phyloP scores from a whole-genome alignment of 2,888 invertebrate genomes.

The Drosophila multiciliata region DNA sequence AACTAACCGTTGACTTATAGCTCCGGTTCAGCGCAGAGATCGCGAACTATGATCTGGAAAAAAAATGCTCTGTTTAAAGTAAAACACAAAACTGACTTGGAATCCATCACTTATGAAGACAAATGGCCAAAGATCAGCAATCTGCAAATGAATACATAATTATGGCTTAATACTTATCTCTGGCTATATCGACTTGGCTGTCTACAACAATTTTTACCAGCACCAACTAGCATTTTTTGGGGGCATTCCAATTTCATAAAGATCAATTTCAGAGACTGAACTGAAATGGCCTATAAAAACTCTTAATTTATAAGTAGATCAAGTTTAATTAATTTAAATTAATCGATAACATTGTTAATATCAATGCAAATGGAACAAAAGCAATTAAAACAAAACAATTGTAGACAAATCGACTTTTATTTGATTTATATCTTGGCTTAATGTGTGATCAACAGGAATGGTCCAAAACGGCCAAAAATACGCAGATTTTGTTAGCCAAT shows the following conservation, averaged over 20 bases:
- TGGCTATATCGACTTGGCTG: too few species aligned
- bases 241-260: not conserved
- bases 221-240: not conserved
- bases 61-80: not conserved
- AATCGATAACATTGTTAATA: not conserved
- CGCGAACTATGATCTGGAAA: not conserved
- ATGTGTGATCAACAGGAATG: not conserved
- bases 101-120: not conserved
- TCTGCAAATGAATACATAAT: not conserved
- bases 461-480: not conserved
- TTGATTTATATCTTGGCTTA: not conserved
- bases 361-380: not conserved
- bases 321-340: not conserved
- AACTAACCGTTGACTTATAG: conserved; percentile 13
- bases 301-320: not conserved
- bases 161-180: too few species aligned
- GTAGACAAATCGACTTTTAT: not conserved
- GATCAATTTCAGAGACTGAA: not conserved
- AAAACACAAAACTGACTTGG: not conserved
- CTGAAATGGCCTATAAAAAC: not conserved
- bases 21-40: not conserved
- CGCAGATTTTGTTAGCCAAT: not conserved
- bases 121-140: not conserved
- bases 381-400: not conserved
- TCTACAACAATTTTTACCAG: not conserved